These are phyloP conservation scores for Oxyscelio sp. DNA, from an alignment of 2,888 invertebrate genomes.

Conservation along the genomic window DNA sequence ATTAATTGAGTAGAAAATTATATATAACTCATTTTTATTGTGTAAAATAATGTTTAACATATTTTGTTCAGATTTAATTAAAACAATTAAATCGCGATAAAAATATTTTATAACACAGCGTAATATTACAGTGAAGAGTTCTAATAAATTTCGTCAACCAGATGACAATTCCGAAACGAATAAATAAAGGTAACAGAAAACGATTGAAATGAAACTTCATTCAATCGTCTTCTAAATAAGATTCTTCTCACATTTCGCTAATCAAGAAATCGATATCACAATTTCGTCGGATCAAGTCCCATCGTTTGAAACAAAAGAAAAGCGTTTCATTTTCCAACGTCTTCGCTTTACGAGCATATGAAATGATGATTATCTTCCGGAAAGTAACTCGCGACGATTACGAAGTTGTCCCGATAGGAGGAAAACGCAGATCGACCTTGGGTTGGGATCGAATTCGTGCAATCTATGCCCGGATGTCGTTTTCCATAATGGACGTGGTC, in stretches of 20 bases:
- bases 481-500: slow-evolving; percentile 72
- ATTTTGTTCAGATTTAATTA: too few species aligned
- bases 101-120: too few species aligned
- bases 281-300: slow-evolving; percentile 34
- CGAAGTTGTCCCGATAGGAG: slow-evolving; percentile 16
- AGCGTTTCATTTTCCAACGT: slow-evolving; percentile 48
- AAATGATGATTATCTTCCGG: slow-evolving; percentile 57
- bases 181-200: too few species aligned
- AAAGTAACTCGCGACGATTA: slow-evolving; percentile 46
- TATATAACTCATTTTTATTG: too few species aligned
- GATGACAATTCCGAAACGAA: too few species aligned
- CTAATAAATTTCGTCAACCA: too few species aligned
- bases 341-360: slow-evolving; percentile 56
- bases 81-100: too few species aligned
- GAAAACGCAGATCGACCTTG: slow-evolving; percentile 76
- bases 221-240: slow-evolving; percentile 6
- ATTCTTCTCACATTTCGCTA: slow-evolving; percentile 21
- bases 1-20: too few species aligned
- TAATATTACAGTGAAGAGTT: too few species aligned
- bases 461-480: slow-evolving; percentile 70
- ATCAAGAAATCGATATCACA: slow-evolving; percentile 63
- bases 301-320: slow-evolving; percentile 38
- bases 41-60: too few species aligned
- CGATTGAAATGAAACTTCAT: background rate
- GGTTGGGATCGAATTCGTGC: slow-evolving; percentile 61